Evolutionary conservation across 2,888 invertebrate species (phyloP).

Genomic region (Emesis furor): DNA sequence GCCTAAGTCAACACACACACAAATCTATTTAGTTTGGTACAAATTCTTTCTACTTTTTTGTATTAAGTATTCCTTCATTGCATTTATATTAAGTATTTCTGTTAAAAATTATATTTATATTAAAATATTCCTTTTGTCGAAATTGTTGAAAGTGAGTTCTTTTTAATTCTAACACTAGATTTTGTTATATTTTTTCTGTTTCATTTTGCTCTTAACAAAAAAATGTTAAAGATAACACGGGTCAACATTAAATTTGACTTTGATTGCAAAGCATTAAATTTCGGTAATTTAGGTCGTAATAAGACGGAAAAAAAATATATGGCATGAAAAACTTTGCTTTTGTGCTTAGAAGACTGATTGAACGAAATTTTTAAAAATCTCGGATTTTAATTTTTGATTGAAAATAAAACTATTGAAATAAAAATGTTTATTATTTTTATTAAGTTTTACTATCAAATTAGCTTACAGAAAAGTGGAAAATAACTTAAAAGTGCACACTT

Average conservation of each 20-base stretch:
- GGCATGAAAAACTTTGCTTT: conserved; percentile 35
- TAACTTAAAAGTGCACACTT: conserved; percentile 64
- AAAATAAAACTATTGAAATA: conserved; percentile 59
- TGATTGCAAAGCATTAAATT: conserved; percentile 44
- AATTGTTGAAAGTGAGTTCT: no score
- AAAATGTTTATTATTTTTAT: conserved; percentile 57
- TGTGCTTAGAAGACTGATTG: conserved; percentile 50
- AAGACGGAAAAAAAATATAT: conserved; percentile 41
- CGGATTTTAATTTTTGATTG: conserved; percentile 54
- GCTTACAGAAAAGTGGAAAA: conserved; percentile 50
- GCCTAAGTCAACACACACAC: no score
- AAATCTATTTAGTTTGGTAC: no score
- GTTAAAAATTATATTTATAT: no score
- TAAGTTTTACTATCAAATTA: conserved; percentile 59
- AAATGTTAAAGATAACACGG: conserved; percentile 32
- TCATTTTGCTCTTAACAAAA: no score
- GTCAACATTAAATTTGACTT: conserved; percentile 46
- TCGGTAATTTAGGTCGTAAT: conserved; percentile 44
- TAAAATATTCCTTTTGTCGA: no score
- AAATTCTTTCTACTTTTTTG: no score
- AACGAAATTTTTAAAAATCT: conserved; percentile 58
- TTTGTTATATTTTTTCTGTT: no score
- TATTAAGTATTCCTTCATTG: no score
- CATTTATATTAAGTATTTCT: no score
- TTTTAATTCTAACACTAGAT: no score